Percentiles rank a stretch among this genome's conserved stretches.
phyloP scores from a whole-genome alignment of 2,888 invertebrate species.

The Malachius bipustulatus region DNA sequence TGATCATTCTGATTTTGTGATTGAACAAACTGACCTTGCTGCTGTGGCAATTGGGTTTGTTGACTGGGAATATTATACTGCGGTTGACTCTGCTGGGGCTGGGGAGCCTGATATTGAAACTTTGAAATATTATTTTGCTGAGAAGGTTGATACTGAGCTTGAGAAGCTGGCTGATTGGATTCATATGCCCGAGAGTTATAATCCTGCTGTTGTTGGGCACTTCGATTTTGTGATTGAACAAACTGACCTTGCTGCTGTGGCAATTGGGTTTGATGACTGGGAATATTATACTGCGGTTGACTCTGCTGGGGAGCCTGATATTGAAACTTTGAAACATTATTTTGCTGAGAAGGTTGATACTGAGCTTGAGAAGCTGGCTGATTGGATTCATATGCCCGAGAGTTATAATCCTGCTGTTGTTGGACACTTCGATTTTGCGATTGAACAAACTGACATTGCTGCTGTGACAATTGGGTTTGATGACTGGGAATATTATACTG shows the following conservation, averaged over 20 bases:
- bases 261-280: slow-evolving; percentile 16
- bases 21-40: slow-evolving; percentile 23
- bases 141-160: slow-evolving; percentile 20
- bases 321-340: slow-evolving; percentile 18
- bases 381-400: slow-evolving; percentile 9
- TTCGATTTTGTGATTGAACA: slow-evolving; percentile 20
- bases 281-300: slow-evolving; percentile 16
- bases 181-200: slow-evolving; percentile 9
- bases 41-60: slow-evolving; percentile 17
- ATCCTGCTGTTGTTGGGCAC: slow-evolving; percentile 19
- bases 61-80: slow-evolving; percentile 17
- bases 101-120: slow-evolving; percentile 17
- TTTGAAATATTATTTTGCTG: slow-evolving; percentile 18
- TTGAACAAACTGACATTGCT: slow-evolving; percentile 23
- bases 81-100: slow-evolving; percentile 16
- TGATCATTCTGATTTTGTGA: slow-evolving; percentile 19
- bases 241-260: slow-evolving; percentile 22
- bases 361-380: slow-evolving; percentile 17
- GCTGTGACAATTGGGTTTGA: slow-evolving; percentile 17
- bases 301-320: slow-evolving; percentile 15
- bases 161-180: slow-evolving; percentile 13
- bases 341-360: slow-evolving; percentile 19
- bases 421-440: slow-evolving; percentile 19
- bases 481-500: slow-evolving; percentile 17
- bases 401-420: slow-evolving; percentile 17